Percentiles rank a stretch among this genome's conserved stretches.
Evolutionary conservation across 2,113 vertebrate species (phyloP).

Genomic region (Nyctereutes procyonoides): DNA sequence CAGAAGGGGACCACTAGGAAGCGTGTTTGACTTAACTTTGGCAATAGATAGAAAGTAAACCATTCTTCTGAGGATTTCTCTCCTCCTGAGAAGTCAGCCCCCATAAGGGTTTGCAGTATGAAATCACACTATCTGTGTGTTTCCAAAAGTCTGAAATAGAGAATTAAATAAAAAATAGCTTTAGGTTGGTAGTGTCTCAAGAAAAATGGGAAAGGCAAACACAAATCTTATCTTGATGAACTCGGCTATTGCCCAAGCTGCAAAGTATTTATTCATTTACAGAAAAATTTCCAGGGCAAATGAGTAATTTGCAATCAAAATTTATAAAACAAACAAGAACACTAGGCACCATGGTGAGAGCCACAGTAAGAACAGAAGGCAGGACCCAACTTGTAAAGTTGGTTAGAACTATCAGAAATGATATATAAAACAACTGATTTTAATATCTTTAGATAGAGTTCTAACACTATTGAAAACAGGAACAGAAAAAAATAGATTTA

Average conservation of each 20-base stretch:
- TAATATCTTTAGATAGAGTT: not conserved
- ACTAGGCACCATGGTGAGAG: not conserved
- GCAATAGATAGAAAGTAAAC: not conserved
- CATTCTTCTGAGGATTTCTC: not conserved
- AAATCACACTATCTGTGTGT: not conserved
- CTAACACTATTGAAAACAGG: not conserved
- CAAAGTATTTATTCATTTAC: not conserved
- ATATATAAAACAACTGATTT: not conserved
- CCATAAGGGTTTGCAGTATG: not conserved
- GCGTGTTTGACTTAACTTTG: not conserved
- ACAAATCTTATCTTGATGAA: conserved; percentile 27
- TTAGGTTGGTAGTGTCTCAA: not conserved
- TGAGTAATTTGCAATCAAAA: not conserved
- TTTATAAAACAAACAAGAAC: conserved; percentile 39
- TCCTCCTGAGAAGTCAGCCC: not conserved
- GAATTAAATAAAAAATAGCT: not conserved
- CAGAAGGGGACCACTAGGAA: not conserved
- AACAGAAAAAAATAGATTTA: not conserved
- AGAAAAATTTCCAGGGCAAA: not conserved
- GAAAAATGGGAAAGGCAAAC: conserved; percentile 19
- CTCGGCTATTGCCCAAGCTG: not conserved
- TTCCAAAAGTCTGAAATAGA: not conserved
- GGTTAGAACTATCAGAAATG: not conserved
- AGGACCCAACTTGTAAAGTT: not conserved
- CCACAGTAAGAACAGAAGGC: not conserved